Base-by-base conservation (phyloP, 2,888 invertebrate genomes). In the Drosophila subsilvestris region DNA sequence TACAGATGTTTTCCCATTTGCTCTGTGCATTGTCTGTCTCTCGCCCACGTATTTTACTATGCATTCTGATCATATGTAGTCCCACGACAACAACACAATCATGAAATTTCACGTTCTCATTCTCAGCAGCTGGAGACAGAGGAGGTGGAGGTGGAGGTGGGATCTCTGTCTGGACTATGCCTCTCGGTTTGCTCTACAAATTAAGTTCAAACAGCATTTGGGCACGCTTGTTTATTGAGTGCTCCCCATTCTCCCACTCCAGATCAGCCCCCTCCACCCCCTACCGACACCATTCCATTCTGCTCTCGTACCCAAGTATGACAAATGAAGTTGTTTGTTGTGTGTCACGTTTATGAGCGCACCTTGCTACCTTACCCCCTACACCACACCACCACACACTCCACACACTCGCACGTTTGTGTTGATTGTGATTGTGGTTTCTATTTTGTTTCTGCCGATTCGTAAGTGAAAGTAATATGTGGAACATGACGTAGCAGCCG, bases 381-480 rank as follows among this genome's bases (percentile, higher is more conserved):
- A 7, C n/a, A 14, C 32, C 27, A 29, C 42, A 14, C 27, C 43
- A 14, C 47, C 48, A 62, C 66, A 74, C 66, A 66, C 29, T 45
- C 63, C 63, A 72, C 66, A 65, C 37, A 48, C 56, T 50, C 50
- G 49, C 71, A 66, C 73, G 68, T 67, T 67, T 29, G 25, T 14
- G 48, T 67, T 56, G 76, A 76, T 84, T 73, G 54, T 59, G 59
- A 50, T 76, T 88, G 60, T 66, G 72, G 61, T 78, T 81, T 86
- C 87, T 84, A 87, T 88, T 88, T 86, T 87, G 87, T 63, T 87
- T 86, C 85, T 49, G 49, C 44, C 51, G 61, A 76, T 86, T 82
- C 86, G 89, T 58, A 63, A 86, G 86, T 87, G 89, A 86, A 86
- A 86, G 86, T 86, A 32, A 37, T 37, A 74, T 72, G 43, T 27